These are phyloP conservation scores for Aulostomus chinensis DNA, from an alignment of 2,797 vertebrate species.

Conservation along the genomic window DNA sequence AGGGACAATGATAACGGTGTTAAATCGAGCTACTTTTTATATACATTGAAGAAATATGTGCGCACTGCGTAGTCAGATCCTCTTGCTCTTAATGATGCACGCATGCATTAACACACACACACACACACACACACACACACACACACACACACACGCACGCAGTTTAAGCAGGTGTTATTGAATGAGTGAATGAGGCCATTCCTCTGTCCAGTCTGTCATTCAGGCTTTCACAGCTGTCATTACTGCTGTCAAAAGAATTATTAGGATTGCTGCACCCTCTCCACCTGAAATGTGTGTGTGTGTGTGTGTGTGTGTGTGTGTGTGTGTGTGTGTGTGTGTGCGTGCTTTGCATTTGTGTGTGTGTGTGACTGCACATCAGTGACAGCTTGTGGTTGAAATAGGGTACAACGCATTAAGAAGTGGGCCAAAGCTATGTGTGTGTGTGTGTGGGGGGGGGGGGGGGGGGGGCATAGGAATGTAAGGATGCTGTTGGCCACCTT, in stretches of 20 bases:
- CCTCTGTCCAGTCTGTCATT: constrained; percentile 45
- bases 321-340: background rate
- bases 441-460: constrained; percentile 7
- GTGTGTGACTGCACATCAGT: constrained; percentile 5
- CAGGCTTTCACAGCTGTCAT: constrained; percentile 38
- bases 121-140: background rate
- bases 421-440: no score
- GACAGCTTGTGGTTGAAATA: no score
- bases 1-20: no score
- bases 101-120: no score
- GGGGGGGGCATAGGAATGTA: no score
- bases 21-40: no score
- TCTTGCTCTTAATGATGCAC: constrained; percentile 11
- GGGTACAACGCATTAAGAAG: no score
- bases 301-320: constrained; percentile 2
- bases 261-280: constrained; percentile 18
- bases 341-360: background rate
- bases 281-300: constrained; percentile 20
- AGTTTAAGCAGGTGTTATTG: constrained; percentile 31
- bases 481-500: no score
- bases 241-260: constrained; percentile 49
- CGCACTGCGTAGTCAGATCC: no score
- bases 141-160: background rate
- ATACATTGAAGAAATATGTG: no score
- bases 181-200: constrained; percentile 62